Evolutionary conservation across 2,797 vertebrate genomes (phyloP), one percentile per base, ranked within the genome.

Genomic region (Eurystomus glaucurus): DNA sequence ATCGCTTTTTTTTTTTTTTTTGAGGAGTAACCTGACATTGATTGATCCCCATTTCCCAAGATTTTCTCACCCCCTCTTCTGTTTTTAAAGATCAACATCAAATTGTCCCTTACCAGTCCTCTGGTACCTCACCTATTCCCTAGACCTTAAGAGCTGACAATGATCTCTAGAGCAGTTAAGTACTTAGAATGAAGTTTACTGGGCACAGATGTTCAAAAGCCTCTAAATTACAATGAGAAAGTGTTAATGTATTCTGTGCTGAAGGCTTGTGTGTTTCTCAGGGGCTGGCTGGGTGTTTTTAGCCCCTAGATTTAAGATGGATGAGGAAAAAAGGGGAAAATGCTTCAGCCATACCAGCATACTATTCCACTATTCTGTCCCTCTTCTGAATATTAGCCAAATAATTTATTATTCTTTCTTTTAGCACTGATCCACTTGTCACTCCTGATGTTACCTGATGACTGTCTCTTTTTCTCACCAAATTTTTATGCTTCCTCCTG

Each of bases 361-460:
- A 33, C 20, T 0, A 0, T 46, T 41, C 7, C 19, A 5, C 11
- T 50, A 6, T 54, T 77, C 60, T 46, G 7, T 2, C 1, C 3
- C 3, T 54, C 26, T 66, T 80, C 50, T 39, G 5, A 78, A 25
- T 29, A 54, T 26, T 8, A 57, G 7, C 10, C 58, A 28, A 7
- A 12, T 14, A 39, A 1, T 43, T 75, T 12, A 45, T 5, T 33
- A 41, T 6, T 6, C 7, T 77, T 62, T 58, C 51, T 58, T 16
- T 75, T 46, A 60, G 4, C 8, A 29, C 6, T 51, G 28, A 58
- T n/a, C 21, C 61, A 2, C 13, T 71, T 19, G 13, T 17, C 57
- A 68, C 19, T 88, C 20, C 33, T 46, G 6, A 6, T 18, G 10
- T 8, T 6, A 17, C 28, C 70, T 28, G 25, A 8, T 62, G 69